Evolutionary conservation across 1,140 invertebrate genomes (phyloP).

Genomic region (Leptinotarsa defecta): DNA sequence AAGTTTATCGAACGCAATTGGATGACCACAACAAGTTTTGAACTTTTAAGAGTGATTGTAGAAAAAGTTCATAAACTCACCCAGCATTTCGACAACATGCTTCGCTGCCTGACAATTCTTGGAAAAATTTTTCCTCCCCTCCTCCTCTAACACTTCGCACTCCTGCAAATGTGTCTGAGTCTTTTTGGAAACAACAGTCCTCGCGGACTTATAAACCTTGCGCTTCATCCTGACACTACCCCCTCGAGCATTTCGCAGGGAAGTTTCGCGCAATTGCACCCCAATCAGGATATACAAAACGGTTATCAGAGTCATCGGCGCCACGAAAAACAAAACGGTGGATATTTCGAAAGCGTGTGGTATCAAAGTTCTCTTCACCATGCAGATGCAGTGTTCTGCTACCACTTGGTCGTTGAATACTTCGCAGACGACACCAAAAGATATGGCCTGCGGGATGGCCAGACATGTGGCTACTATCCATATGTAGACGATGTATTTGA

Average conservation of each 20-base stretch:
- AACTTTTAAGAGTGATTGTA: slow-evolving; percentile 29
- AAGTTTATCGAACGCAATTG: too few species aligned
- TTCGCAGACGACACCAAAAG: slow-evolving; percentile 70
- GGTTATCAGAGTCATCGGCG: slow-evolving; percentile 75
- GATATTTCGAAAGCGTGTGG: slow-evolving; percentile 73
- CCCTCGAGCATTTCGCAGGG: slow-evolving; percentile 40
- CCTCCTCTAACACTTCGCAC: slow-evolving; percentile 34
- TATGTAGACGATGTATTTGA: slow-evolving; percentile 70
- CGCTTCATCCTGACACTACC: slow-evolving; percentile 47
- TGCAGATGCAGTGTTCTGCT: slow-evolving; percentile 53
- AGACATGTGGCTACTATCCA: slow-evolving; percentile 74
- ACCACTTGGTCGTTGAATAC: slow-evolving; percentile 61
- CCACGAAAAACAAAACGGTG: slow-evolving; percentile 77
- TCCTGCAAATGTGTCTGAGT: slow-evolving; percentile 30
- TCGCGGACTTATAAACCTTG: slow-evolving; percentile 31
- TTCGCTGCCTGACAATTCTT: slow-evolving; percentile 59
- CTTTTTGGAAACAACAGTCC: slow-evolving; percentile 34
- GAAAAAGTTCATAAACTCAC: slow-evolving; percentile 55
- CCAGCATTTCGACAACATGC: slow-evolving; percentile 68
- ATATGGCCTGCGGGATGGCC: slow-evolving; percentile 80
- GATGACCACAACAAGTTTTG: too few species aligned
- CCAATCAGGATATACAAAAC: slow-evolving; percentile 67
- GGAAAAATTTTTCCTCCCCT: slow-evolving; percentile 58
- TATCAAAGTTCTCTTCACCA: slow-evolving; percentile 56
- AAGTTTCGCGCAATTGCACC: slow-evolving; percentile 64